Percentiles rank a stretch among this genome's conserved stretches.
Evolutionary conservation across 2,888 invertebrate genomes (phyloP).

Genomic region (Hermodice carunculata): DNA sequence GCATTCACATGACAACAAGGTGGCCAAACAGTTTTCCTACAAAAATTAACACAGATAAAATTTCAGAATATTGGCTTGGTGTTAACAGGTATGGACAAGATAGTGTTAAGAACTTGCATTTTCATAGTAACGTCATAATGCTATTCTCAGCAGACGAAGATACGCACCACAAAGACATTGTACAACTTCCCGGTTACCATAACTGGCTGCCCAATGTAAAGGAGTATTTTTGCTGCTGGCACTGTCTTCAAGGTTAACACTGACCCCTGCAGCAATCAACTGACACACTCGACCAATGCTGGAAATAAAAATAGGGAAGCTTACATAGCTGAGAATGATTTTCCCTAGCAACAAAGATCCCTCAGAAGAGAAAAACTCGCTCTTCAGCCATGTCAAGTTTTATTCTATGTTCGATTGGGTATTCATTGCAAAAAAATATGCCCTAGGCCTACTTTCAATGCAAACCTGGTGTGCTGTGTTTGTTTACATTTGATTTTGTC

Average conservation of each 20-base stretch:
- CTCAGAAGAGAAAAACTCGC: no score
- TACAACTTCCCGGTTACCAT: constrained; percentile 74
- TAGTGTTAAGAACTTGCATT: no score
- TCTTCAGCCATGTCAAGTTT: no score
- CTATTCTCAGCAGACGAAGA: not conserved
- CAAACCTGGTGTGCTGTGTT: no score
- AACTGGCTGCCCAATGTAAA: constrained; percentile 78
- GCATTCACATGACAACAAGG: not conserved
- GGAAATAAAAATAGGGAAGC: constrained; percentile 39
- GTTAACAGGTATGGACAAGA: not conserved
- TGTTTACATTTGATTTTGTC: no score
- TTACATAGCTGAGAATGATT: no score
- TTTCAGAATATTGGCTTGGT: not conserved
- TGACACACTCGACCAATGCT: constrained; percentile 75
- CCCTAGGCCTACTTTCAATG: no score
- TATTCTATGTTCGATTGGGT: no score
- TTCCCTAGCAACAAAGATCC: no score
- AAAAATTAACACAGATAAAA: not conserved
- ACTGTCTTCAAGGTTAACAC: constrained; percentile 76
- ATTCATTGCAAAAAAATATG: no score
- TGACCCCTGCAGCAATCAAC: constrained; percentile 74
- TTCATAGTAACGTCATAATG: no score
- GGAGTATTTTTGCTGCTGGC: constrained; percentile 75
- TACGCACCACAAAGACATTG: constrained; percentile 73
- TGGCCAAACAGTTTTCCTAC: not conserved